These are phyloP conservation scores for Gastracanthus pulcherrimus DNA, from an alignment of 2,888 invertebrate species.

Conservation along the genomic window DNA sequence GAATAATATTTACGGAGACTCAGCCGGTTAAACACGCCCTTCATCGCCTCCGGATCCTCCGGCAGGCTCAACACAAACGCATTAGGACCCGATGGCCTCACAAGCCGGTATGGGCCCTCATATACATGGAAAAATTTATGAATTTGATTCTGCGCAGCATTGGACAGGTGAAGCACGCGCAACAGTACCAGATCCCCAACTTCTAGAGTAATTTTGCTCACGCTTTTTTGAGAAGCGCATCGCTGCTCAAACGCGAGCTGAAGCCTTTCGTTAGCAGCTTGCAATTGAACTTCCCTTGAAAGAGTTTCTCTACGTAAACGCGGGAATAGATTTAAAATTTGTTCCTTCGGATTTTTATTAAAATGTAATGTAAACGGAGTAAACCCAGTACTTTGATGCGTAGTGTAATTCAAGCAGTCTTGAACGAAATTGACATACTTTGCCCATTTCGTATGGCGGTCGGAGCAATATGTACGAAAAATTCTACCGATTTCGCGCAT, in stretches of 20 bases:
- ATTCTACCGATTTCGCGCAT: too few relatives aligned
- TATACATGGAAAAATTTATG: too few relatives aligned
- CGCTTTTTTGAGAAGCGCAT: neutral
- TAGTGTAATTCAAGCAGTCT: neutral
- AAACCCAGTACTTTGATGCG: neutral
- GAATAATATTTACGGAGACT: too few relatives aligned
- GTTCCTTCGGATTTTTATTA: too few relatives aligned
- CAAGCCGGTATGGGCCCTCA: conserved; percentile 7
- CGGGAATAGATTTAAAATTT: too few relatives aligned
- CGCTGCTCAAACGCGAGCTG: neutral
- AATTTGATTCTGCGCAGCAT: too few relatives aligned
- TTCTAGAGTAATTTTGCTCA: neutral
- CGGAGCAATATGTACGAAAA: conserved; percentile 18
- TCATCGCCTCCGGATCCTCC: neutral
- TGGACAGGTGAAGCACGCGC: neutral
- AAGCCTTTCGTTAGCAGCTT: neutral
- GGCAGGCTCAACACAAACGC: neutral
- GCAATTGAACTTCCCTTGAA: neutral
- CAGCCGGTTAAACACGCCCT: too few relatives aligned
- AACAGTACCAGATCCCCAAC: conserved; percentile 2
- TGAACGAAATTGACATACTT: neutral
- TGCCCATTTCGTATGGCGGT: conserved; percentile 1
- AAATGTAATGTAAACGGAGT: too few relatives aligned
- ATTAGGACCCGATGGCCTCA: neutral
- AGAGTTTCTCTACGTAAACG: too few relatives aligned